Evolutionary conservation across 2,113 vertebrate species (phyloP), one percentile per base, ranked within the genome.

Genomic region (Tragelaphus imberbis): DNA sequence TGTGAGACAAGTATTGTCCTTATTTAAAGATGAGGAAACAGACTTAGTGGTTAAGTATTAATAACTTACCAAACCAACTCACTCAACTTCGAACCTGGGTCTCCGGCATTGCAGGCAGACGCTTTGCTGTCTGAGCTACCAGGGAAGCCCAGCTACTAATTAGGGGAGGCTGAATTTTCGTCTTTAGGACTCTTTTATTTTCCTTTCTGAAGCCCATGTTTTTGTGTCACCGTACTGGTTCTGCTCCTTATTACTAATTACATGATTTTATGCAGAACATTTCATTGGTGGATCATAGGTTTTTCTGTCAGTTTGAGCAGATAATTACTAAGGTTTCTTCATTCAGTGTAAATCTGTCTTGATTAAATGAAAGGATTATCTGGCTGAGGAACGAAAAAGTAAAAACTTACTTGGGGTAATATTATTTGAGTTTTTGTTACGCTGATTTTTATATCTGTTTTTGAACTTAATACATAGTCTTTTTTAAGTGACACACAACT

Each of bases 21-120:
- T 79, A 84, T 86, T 97, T 97, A 94, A 92, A 96, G 96, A 81
- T 80, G 92, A 97, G 80, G 90, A 97, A 95, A 90, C 51, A 79
- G 93, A 90, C 44, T 93, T 97, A 93, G 93, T 98, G 95, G 88
- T 96, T 97, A 89, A 88, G 47, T 92, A 77, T 44, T 77, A 77
- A 27, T 77, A 91, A 92, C 49, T 97, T 95, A 92, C 10, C 17
- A 2, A 71, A 71, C 59, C 65, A 47, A 21, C 61, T 88, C 53
- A 97, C 51, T 96, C 71, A 97, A 7, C 61, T 63, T 30, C 8
- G 21, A 58, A 58, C 56, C 56, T 8, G 8, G 56, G 21, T 58
- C 56, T 58, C 56, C 56, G 8, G 3, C 56, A 58, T 56, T 56
- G 55, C 55, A 63, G 61, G 28, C 61, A 63, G 13, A 63, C 1